phyloP scores from a whole-genome alignment of 2,888 invertebrate species.

The Octonoba sinensis region DNA sequence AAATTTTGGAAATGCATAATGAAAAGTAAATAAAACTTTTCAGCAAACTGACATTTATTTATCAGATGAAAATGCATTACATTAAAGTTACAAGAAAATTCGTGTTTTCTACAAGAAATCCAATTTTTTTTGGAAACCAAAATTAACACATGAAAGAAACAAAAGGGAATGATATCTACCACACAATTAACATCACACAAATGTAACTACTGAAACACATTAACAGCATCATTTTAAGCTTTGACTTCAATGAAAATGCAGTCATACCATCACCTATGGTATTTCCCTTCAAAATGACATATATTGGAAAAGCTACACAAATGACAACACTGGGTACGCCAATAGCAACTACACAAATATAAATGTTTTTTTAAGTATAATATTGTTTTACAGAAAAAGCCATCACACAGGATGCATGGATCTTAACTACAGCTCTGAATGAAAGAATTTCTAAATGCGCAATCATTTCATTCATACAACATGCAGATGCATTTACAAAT shows the following conservation, averaged over 20 bases:
- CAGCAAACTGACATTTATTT: slow-evolving; percentile 56
- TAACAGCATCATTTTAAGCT: slow-evolving; percentile 35
- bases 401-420: slow-evolving; percentile 4
- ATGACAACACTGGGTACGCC: slow-evolving; percentile 38
- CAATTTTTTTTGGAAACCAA: slow-evolving; percentile 20
- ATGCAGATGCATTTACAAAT: too few species aligned
- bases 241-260: slow-evolving; percentile 28
- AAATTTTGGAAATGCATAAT: too few species aligned
- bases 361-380: slow-evolving; percentile 51
- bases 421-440: neutral
- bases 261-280: slow-evolving; percentile 50
- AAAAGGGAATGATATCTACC: slow-evolving; percentile 27
- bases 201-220: slow-evolving; percentile 50
- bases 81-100: slow-evolving; percentile 50
- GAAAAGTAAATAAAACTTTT: neutral
- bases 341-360: slow-evolving; percentile 54
- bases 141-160: slow-evolving; percentile 21
- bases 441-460: too few species aligned
- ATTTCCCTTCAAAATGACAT: slow-evolving; percentile 46
- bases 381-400: slow-evolving; percentile 17
- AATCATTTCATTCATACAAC: too few species aligned
- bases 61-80: slow-evolving; percentile 45
- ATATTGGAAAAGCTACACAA: slow-evolving; percentile 52
- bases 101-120: slow-evolving; percentile 28
- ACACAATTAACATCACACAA: slow-evolving; percentile 51